Percentiles rank a stretch among this genome's conserved stretches.
Evolutionary conservation across 2,888 invertebrate genomes (phyloP).

Genomic region (Lepidochrysops patricia): DNA sequence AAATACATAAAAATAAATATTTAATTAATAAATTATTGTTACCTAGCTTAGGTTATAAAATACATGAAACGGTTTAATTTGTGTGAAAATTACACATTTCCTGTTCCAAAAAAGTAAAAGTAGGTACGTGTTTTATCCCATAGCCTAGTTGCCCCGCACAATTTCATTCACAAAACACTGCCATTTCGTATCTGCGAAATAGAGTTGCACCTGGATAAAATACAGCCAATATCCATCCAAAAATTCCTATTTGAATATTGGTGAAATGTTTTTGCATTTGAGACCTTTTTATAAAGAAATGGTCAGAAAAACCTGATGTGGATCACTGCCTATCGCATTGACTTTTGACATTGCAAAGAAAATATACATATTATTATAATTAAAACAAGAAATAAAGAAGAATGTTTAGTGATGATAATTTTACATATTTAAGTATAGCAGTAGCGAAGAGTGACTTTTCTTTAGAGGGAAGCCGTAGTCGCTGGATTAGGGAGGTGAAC

Average conservation of each 20-base stretch:
- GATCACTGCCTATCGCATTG: background rate
- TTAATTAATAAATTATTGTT: too few species aligned
- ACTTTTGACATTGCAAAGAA: background rate
- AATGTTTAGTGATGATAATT: too few species aligned
- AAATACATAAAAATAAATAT: too few species aligned
- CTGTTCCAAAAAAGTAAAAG: background rate
- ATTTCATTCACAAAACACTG: background rate
- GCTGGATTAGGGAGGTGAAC: too few species aligned
- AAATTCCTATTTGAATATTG: conserved; percentile 2
- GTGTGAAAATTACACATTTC: background rate
- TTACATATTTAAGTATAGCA: too few species aligned
- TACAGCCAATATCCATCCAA: background rate
- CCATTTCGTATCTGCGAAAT: conserved; percentile 2
- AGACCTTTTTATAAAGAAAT: background rate
- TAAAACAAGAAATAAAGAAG: too few species aligned
- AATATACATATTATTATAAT: too few species aligned
- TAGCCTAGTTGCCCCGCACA: background rate
- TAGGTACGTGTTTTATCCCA: background rate
- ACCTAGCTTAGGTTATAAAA: too few species aligned
- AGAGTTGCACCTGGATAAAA: conserved; percentile 3
- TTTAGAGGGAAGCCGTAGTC: too few species aligned
- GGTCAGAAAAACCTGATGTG: background rate
- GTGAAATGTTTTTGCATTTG: background rate
- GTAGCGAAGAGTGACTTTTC: too few species aligned
- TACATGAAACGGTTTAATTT: background rate